Percentiles rank a stretch among this genome's conserved stretches.
These are phyloP conservation scores for Chrysotoxum bicinctum DNA, from an alignment of 2,888 invertebrate genomes.

Conservation along the genomic window DNA sequence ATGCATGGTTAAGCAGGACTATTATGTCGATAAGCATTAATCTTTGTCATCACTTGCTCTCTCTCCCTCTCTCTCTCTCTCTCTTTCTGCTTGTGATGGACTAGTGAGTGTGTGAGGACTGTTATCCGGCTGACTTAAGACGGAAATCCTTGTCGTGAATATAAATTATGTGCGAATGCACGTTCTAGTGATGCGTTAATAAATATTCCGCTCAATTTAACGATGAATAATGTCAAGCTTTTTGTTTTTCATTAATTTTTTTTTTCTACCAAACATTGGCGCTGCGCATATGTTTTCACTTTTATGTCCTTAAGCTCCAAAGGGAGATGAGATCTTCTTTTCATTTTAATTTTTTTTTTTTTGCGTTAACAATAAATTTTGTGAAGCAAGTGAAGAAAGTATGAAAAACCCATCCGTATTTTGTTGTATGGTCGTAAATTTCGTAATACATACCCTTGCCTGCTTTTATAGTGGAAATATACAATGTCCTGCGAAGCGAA, in stretches of 20 bases:
- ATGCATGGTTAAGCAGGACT: slow-evolving; percentile 15
- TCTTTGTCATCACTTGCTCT: neutral
- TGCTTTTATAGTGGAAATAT: neutral
- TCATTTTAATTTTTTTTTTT: neutral
- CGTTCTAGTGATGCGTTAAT: slow-evolving; percentile 47
- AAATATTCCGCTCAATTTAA: slow-evolving; percentile 37
- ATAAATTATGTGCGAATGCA: slow-evolving; percentile 65
- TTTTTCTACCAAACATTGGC: neutral
- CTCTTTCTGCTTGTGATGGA: neutral
- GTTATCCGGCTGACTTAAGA: slow-evolving; percentile 30
- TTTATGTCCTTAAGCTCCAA: slow-evolving; percentile 22
- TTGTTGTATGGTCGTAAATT: slow-evolving; percentile 55
- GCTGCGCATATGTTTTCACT: slow-evolving; percentile 29
- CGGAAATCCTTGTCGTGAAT: slow-evolving; percentile 49
- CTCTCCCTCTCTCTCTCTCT: neutral
- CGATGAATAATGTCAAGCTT: slow-evolving; percentile 18
- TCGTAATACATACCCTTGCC: slow-evolving; percentile 6
- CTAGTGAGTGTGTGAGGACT: neutral
- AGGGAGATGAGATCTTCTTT: slow-evolving; percentile 29
- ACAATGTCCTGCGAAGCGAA: slow-evolving; percentile 13
- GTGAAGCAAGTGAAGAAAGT: slow-evolving; percentile 24
- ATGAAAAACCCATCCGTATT: slow-evolving; percentile 47
- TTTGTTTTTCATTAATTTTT: neutral
- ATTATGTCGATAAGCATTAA: slow-evolving; percentile 37
- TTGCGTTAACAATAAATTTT: slow-evolving; percentile 55